Conservation (phyloP, 2,113 vertebrate genomes). For the Polyodon spathula region DNA sequence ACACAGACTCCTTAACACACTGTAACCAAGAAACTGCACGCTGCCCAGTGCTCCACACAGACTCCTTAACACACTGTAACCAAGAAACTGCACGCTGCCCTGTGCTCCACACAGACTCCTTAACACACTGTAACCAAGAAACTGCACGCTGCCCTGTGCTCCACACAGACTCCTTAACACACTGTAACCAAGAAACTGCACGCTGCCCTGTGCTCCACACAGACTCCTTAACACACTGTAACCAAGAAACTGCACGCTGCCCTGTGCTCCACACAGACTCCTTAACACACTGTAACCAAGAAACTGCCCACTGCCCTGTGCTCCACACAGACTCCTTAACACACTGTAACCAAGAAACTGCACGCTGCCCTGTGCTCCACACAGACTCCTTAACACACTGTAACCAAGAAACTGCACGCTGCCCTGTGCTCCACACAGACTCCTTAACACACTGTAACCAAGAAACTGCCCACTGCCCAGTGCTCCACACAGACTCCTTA, state of each 20-base stretch:
- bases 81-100: background rate
- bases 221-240: slow-evolving; percentile 20
- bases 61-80: slow-evolving; percentile 20
- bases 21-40: slow-evolving; percentile 4
- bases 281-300: slow-evolving; percentile 21
- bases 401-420: background rate
- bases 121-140: slow-evolving; percentile 23
- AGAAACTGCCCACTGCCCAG: background rate
- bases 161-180: slow-evolving; percentile 11
- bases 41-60: slow-evolving; percentile 6
- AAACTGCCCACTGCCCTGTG: background rate
- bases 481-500: slow-evolving; percentile 6
- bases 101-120: slow-evolving; percentile 4
- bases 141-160: background rate
- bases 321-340: slow-evolving; percentile 5
- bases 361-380: slow-evolving; percentile 1
- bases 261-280: slow-evolving; percentile 7
- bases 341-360: slow-evolving; percentile 22
- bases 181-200: slow-evolving; percentile 19
- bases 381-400: slow-evolving; percentile 20
- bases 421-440: slow-evolving; percentile 7
- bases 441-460: slow-evolving; percentile 20
- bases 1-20: slow-evolving; percentile 19
- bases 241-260: background rate
- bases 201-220: slow-evolving; percentile 3